Evolutionary conservation across 2,113 vertebrate genomes (phyloP).

Genomic region (Geothlypis trichas): DNA sequence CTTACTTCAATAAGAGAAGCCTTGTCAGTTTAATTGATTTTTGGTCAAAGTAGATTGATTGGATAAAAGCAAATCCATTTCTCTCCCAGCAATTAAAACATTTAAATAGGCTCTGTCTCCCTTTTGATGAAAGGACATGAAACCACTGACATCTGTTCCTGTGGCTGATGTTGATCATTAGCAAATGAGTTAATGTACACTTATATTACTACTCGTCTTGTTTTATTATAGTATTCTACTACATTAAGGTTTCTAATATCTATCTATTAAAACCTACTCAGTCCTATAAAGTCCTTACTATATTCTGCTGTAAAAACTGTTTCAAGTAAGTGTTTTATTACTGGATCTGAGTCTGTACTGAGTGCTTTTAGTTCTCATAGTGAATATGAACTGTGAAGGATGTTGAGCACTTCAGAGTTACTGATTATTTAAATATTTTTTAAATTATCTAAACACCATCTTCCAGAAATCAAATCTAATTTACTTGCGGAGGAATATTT

Average conservation of each 20-base stretch:
- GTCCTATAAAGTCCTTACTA: not conserved
- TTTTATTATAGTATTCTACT: conserved; percentile 49
- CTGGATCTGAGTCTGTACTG: not conserved
- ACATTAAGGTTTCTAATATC: conserved; percentile 16
- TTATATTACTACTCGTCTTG: conserved; percentile 48
- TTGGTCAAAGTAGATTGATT: conserved; percentile 77
- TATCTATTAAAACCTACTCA: conserved; percentile 6
- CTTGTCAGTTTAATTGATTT: conserved; percentile 78
- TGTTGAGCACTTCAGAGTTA: not conserved
- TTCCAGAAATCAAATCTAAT: not conserved
- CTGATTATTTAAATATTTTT: not conserved
- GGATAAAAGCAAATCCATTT: conserved; percentile 81
- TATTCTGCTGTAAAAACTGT: not conserved
- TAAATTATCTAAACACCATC: not conserved
- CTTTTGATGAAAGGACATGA: conserved; percentile 61
- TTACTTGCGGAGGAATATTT: not conserved
- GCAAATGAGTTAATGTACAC: conserved; percentile 68
- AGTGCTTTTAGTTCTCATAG: not conserved
- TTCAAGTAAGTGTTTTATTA: not conserved
- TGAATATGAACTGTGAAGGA: not conserved
- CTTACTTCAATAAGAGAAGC: conserved; percentile 63
- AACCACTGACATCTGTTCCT: conserved; percentile 49
- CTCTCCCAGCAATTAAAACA: conserved; percentile 77
- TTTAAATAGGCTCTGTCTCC: conserved; percentile 68
- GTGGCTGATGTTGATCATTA: conserved; percentile 67